Conservation (phyloP, 2,113 vertebrate species). For the Myrmophylax atrothorax region DNA sequence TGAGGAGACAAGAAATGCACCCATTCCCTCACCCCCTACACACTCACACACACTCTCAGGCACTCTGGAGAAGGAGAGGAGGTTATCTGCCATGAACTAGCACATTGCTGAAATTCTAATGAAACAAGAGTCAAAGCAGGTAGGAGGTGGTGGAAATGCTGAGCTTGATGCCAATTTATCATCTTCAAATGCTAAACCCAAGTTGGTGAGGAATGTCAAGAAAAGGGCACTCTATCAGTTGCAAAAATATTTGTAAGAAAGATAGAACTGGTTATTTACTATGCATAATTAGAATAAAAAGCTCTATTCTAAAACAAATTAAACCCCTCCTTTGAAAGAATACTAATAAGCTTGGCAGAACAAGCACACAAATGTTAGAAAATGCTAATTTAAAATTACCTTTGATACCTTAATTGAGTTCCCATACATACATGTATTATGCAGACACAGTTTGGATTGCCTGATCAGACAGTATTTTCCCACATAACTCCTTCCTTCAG, state of each 20-base stretch:
- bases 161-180: slow-evolving; percentile 60
- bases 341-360: neutral
- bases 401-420: neutral
- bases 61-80: neutral
- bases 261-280: neutral
- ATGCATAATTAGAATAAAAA: neutral
- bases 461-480: neutral
- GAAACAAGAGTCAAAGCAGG: slow-evolving; percentile 52
- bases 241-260: slow-evolving; percentile 47
- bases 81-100: slow-evolving; percentile 31
- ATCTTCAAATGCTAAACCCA: slow-evolving; percentile 49
- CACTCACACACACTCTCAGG: neutral
- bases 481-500: neutral
- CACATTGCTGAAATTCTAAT: slow-evolving; percentile 57
- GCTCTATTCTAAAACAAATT: neutral
- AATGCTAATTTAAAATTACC: neutral
- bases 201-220: slow-evolving; percentile 36
- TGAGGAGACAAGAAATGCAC: slow-evolving; percentile 41
- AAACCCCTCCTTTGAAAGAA: neutral
- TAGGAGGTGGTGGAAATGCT: slow-evolving; percentile 67
- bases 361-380: neutral
- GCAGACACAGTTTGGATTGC: neutral
- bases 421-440: neutral
- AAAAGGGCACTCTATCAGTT: slow-evolving; percentile 53
- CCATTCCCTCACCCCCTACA: slow-evolving; percentile 10